Base-by-base conservation (phyloP, 2,113 vertebrate genomes). In the Actenoides hombroni region DNA sequence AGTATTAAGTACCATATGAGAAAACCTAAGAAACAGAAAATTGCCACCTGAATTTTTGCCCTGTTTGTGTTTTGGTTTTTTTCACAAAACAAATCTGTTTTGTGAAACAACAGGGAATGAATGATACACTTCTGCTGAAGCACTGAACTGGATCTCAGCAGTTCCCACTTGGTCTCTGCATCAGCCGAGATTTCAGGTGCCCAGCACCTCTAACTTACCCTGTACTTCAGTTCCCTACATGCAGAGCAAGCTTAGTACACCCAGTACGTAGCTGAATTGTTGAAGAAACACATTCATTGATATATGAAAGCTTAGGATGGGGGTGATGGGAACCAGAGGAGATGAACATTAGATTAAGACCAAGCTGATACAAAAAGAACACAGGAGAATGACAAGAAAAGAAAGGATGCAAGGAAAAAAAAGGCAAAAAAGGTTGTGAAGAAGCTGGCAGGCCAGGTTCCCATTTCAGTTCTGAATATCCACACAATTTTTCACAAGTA, bases 221-320 rank as follows among this genome's bases (percentile, higher is more conserved):
- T 6, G 44, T 5, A 9, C 37, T 33, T n/a, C 35, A 56, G 48
- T 1, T 73, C 28, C 14, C 26, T 15, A 9, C 3, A 23, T 0
- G 6, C 10, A 53, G n/a, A 69, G 29, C 60, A 35, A 46, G 37
- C 44, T 10, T 4, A 37, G 42, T 29, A 46, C 9, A 11, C 37
- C 29, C n/a, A 40, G 8, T 7, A 7, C 2, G 0, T 3, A 81
- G 49, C 14, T 40, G 39, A 60, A 9, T 5, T 56, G 61, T 3
- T 70, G 60, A 33, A 44, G 25, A 56, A 59, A 29, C 18, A 15
- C 29, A 48, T 10, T 12, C 25, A 12, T 7, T 26, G 13, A 31
- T 20, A 6, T 4, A 35, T 29, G 23, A 56, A 39, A 35, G 85
- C n/a, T 46, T 68, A 40, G 20, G 0, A 16, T 42, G 61, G 46